These are phyloP conservation scores for Sylvia atricapilla DNA, from an alignment of 2,113 vertebrate genomes.

Conservation along the genomic window DNA sequence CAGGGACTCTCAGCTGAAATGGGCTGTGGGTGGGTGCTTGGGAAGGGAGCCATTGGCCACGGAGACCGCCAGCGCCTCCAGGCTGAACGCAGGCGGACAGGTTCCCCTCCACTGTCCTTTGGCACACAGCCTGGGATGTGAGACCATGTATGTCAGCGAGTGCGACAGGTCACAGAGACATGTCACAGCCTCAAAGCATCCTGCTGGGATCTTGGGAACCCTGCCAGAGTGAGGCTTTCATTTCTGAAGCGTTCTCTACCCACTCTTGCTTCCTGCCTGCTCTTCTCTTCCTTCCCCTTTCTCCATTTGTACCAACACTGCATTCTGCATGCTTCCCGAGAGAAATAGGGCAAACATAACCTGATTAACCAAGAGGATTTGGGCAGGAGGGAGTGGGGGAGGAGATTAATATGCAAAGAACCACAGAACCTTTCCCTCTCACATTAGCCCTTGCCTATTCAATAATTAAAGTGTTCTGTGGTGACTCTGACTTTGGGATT, in stretches of 20 bases:
- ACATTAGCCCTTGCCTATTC: neutral
- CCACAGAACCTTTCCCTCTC: slow-evolving; percentile 9
- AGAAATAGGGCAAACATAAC: slow-evolving; percentile 60
- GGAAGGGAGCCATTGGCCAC: neutral
- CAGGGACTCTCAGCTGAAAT: neutral
- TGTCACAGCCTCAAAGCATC: neutral
- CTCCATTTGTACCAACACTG: neutral
- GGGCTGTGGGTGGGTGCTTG: too few relatives aligned
- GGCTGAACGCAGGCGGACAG: fast-evolving
- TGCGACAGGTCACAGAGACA: neutral
- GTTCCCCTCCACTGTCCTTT: neutral
- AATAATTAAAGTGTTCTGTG: neutral
- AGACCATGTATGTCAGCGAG: neutral
- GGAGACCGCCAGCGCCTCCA: neutral
- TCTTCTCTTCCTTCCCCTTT: neutral
- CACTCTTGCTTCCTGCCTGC: neutral
- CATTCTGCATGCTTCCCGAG: neutral
- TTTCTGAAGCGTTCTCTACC: neutral
- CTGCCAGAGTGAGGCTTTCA: neutral
- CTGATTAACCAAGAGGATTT: slow-evolving; percentile 58
- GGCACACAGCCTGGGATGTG: fast-evolving
- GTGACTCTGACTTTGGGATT: slow-evolving; percentile 6
- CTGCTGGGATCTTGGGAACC: neutral
- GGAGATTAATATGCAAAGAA: neutral
- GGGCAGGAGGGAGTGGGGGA: neutral